phyloP scores from a whole-genome alignment of 2,888 invertebrate genomes.

The Chrysina gloriosa region DNA sequence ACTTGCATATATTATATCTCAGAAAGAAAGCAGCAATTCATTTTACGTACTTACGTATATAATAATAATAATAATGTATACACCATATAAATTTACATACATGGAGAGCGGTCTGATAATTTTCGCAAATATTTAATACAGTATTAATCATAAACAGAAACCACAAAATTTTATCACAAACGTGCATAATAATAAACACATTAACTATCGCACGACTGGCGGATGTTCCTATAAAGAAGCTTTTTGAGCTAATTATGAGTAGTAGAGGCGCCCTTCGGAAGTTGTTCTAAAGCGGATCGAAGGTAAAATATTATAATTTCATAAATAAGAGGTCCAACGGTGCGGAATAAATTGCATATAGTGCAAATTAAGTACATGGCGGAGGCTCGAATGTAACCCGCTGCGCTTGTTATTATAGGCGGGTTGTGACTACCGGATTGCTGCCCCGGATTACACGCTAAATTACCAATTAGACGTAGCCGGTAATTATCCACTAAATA shows the following conservation, averaged over 20 bases:
- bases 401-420: slow-evolving; percentile 43
- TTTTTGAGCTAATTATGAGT: slow-evolving; percentile 3
- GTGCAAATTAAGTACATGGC: slow-evolving; percentile 40
- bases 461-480: slow-evolving; percentile 57
- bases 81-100: too few species aligned
- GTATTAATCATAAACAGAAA: too few species aligned
- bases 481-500: slow-evolving; percentile 55
- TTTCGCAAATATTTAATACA: too few species aligned
- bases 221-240: too few species aligned
- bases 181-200: too few species aligned
- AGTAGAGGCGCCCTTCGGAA: slow-evolving; percentile 8
- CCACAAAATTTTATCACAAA: too few species aligned
- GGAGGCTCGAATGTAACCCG: slow-evolving; percentile 35
- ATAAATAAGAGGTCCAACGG: slow-evolving; percentile 30
- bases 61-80: too few species aligned
- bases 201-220: slow-evolving; percentile 1
- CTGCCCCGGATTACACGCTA: slow-evolving; percentile 52
- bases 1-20: too few species aligned
- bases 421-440: slow-evolving; percentile 41
- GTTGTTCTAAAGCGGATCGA: not conserved
- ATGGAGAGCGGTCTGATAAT: too few species aligned
- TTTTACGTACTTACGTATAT: too few species aligned
- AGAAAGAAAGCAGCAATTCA: too few species aligned
- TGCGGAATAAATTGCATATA: slow-evolving; percentile 40
- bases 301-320: slow-evolving; percentile 35